These are phyloP conservation scores for Musca domestica DNA, from an alignment of 1,140 invertebrate genomes.

Conservation along the genomic window DNA sequence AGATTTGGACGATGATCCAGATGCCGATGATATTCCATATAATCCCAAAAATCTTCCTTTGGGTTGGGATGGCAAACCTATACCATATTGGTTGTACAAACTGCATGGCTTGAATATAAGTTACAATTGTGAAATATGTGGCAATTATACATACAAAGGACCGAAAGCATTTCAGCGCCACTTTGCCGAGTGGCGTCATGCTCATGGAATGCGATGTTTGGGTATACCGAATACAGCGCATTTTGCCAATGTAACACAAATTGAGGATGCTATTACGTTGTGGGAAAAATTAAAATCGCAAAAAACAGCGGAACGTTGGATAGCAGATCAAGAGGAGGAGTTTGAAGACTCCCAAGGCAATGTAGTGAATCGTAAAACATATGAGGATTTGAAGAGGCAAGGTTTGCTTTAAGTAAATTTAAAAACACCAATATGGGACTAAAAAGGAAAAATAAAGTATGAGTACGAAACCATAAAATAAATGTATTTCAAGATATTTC, in stretches of 20 bases:
- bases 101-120: slow-evolving; percentile 98
- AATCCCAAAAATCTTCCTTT: slow-evolving; percentile 99
- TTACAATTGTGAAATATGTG: slow-evolving; percentile 99
- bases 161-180: slow-evolving; percentile 99
- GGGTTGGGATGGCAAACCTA: slow-evolving; percentile 99
- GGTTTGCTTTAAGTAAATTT: slow-evolving; percentile 74
- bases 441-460: slow-evolving; percentile 12
- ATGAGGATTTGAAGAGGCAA: slow-evolving; percentile 97
- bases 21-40: slow-evolving; percentile 93
- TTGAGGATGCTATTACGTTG: slow-evolving; percentile 94
- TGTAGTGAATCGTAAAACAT: slow-evolving; percentile 98
- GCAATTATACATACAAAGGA: slow-evolving; percentile 99
- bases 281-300: slow-evolving; percentile 97
- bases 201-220: slow-evolving; percentile 98
- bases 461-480: not conserved
- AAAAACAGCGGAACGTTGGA: slow-evolving; percentile 94
- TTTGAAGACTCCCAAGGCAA: slow-evolving; percentile 98
- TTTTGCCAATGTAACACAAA: slow-evolving; percentile 99
- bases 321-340: slow-evolving; percentile 96
- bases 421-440: slow-evolving; percentile 6
- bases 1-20: slow-evolving; percentile 80
- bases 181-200: slow-evolving; percentile 99
- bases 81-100: slow-evolving; percentile 99
- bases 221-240: slow-evolving; percentile 99
- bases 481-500: slow-evolving; percentile 27